These are phyloP conservation scores for Anguilla pacifica DNA, from an alignment of 2,797 vertebrate genomes.

Conservation along the genomic window DNA sequence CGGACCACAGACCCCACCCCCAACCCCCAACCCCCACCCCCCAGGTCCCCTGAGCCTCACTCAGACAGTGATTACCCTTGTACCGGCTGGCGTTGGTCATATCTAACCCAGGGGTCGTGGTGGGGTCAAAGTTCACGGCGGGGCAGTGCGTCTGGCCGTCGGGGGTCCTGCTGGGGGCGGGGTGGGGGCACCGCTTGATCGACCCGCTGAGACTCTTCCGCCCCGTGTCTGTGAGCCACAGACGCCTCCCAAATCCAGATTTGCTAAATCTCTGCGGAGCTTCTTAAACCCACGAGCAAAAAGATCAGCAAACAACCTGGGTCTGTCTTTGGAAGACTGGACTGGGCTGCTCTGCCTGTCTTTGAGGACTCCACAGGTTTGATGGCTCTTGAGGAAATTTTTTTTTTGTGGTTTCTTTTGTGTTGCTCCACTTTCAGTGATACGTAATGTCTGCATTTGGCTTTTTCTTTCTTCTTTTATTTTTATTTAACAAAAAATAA, in stretches of 20 bases:
- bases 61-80: background rate
- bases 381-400: too few relatives aligned
- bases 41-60: background rate
- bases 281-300: background rate
- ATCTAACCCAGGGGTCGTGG: background rate
- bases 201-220: background rate
- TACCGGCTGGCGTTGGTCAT: background rate
- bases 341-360: background rate
- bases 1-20: too few relatives aligned
- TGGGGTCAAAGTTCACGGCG: background rate
- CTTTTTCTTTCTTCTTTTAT: background rate
- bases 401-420: background rate
- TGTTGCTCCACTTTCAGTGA: background rate
- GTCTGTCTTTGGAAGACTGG: background rate
- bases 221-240: background rate
- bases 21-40: background rate
- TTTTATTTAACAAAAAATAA: background rate
- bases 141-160: background rate
- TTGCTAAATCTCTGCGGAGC: background rate
- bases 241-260: background rate
- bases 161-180: background rate
- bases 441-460: background rate
- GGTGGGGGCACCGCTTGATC: background rate
- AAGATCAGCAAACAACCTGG: background rate
- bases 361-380: background rate